phyloP scores from a whole-genome alignment of 1,140 invertebrate genomes.

The Mizuhopecten yessoensis region DNA sequence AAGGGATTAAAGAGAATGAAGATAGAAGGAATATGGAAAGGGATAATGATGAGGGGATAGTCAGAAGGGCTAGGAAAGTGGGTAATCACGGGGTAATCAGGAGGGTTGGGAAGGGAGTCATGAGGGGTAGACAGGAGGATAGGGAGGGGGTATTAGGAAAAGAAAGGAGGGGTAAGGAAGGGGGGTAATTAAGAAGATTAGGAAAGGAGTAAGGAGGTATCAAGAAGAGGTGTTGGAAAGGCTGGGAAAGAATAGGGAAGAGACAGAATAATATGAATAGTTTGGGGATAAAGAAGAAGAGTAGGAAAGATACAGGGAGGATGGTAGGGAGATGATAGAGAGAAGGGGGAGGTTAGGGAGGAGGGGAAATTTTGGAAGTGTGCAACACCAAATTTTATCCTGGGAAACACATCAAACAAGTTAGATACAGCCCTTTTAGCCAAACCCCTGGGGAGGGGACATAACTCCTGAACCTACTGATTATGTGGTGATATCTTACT shows the following conservation, averaged over 20 bases:
- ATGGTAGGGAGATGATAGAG: not conserved
- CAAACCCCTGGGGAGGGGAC: conserved; percentile 3
- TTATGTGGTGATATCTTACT: not conserved
- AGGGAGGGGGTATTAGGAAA: not conserved
- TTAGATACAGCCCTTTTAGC: not conserved
- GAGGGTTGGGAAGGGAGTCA: too few relatives aligned
- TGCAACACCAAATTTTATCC: too few relatives aligned
- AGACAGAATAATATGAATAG: not conserved
- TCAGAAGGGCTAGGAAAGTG: too few relatives aligned
- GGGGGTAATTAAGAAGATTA: too few relatives aligned
- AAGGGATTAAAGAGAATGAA: not conserved
- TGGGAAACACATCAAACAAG: not conserved
- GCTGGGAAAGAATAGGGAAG: too few relatives aligned
- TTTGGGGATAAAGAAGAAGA: not conserved
- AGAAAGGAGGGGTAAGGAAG: not conserved
- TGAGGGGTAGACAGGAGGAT: too few relatives aligned
- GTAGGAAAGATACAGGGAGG: not conserved
- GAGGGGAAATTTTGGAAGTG: not conserved
- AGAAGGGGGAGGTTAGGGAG: not conserved
- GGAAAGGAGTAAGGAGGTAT: not conserved
- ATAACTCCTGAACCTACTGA: not conserved
- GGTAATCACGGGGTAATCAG: too few relatives aligned
- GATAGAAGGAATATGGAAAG: not conserved
- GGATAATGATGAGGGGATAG: not conserved
- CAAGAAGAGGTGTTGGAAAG: not conserved